phyloP scores from a whole-genome alignment of 2,888 invertebrate species.

The Nephrotoma appendiculata region DNA sequence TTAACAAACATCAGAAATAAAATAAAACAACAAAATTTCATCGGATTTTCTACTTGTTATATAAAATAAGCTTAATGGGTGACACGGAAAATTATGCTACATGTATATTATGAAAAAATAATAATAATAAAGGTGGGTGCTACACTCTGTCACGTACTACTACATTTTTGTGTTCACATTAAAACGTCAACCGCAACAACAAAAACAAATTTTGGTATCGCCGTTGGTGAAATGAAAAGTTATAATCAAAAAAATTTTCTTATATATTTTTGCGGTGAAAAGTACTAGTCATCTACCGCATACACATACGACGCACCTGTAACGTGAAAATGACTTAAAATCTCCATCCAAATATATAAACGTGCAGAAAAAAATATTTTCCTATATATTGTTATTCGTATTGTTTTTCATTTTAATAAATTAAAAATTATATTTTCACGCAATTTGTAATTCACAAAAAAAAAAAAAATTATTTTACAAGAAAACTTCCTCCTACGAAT shows the following conservation, averaged over 20 bases:
- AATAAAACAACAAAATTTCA: not conserved
- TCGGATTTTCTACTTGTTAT: not conserved
- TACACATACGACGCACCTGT: not conserved
- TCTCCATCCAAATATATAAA: not conserved
- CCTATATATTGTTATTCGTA: not conserved
- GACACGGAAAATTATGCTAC: not conserved
- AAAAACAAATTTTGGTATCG: not conserved
- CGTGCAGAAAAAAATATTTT: not conserved
- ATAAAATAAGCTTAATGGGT: not conserved
- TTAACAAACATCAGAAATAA: not conserved
- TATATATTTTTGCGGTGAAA: not conserved
- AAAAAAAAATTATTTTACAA: not conserved
- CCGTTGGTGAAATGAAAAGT: not conserved
- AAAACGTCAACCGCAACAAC: not conserved
- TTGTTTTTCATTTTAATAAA: not conserved
- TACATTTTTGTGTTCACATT: not conserved
- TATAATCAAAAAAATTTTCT: not conserved
- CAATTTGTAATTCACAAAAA: not conserved
- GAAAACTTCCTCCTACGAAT: not conserved
- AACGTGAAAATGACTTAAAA: not conserved
- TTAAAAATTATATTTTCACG: not conserved
- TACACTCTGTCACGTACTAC: not conserved
- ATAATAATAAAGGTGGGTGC: not conserved
- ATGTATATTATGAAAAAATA: not conserved
- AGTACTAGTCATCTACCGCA: not conserved